Evolutionary conservation across 2,113 vertebrate genomes (phyloP).

Genomic region (Tiliqua scincoides): DNA sequence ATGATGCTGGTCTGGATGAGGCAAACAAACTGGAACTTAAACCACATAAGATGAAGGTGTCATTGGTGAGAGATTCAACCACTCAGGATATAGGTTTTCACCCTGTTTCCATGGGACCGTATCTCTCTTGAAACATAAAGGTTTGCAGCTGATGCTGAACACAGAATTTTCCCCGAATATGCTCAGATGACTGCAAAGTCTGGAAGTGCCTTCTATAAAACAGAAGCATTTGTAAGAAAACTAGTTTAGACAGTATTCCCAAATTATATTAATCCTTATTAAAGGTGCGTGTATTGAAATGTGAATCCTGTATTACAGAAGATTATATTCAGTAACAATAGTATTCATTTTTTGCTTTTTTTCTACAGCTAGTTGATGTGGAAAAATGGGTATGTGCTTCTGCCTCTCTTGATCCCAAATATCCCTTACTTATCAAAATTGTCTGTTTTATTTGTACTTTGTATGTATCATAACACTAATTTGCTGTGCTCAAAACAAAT

Average conservation of each 20-base stretch:
- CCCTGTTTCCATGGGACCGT: too few species aligned
- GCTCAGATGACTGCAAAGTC: too few species aligned
- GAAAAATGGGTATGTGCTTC: slow-evolving; percentile 88
- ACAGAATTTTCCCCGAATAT: not conserved
- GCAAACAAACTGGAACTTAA: too few species aligned
- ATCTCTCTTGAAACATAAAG: too few species aligned
- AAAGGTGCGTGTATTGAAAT: slow-evolving; percentile 27
- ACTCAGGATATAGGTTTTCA: too few species aligned
- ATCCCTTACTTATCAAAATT: slow-evolving; percentile 66
- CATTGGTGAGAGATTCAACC: too few species aligned
- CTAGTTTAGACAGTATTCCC: not conserved
- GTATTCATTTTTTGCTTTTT: slow-evolving; percentile 78
- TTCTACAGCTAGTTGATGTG: slow-evolving; percentile 87
- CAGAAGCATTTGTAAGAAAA: slow-evolving; percentile 16
- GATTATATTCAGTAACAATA: slow-evolving; percentile 38
- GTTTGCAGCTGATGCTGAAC: too few species aligned
- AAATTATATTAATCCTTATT: slow-evolving; percentile 4
- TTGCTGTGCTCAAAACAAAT: slow-evolving; percentile 65
- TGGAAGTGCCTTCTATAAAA: slow-evolving; percentile 1
- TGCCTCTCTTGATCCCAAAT: slow-evolving; percentile 63
- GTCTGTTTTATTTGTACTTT: slow-evolving; percentile 66
- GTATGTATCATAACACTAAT: slow-evolving; percentile 59
- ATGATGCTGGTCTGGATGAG: too few species aligned
- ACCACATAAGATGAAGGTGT: too few species aligned
- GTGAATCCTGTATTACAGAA: slow-evolving; percentile 48